Conservation (phyloP, 2,113 vertebrate genomes). For the Cyanoderma ruficeps region DNA sequence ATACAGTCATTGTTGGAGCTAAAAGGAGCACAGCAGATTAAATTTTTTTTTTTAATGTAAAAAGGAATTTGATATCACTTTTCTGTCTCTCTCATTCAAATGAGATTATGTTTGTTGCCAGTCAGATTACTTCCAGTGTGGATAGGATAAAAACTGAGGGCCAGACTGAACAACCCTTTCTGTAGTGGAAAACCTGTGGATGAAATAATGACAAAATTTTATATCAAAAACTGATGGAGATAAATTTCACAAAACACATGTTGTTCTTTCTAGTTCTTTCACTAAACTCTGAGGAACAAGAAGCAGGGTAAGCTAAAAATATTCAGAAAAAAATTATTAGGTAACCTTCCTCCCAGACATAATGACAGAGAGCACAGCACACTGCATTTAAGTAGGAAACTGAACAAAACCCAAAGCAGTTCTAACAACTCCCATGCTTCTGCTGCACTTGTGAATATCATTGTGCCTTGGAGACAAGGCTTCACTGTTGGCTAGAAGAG, state of each 20-base stretch:
- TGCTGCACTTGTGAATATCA: not conserved
- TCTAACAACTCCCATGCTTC: not conserved
- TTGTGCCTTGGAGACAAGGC: not conserved
- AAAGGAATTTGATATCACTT: not conserved
- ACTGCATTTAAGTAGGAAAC: not conserved
- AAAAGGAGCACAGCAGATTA: not conserved
- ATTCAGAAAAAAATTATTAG: not conserved
- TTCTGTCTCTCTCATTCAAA: constrained; percentile 24
- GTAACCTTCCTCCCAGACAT: not conserved
- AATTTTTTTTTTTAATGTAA: not conserved
- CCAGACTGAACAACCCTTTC: not conserved
- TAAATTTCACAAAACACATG: not conserved
- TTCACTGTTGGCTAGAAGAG: not conserved
- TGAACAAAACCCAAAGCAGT: not conserved
- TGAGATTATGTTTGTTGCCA: not conserved
- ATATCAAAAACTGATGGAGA: not conserved
- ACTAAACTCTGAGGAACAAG: not conserved
- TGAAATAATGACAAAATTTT: not conserved
- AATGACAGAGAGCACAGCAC: not conserved
- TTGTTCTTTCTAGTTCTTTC: not conserved
- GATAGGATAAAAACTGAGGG: not conserved
- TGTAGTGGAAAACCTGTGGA: not conserved
- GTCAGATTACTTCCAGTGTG: not conserved
- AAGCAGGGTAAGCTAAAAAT: not conserved
- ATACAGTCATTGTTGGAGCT: not conserved